Evolutionary conservation across 2,797 vertebrate genomes (phyloP).

Genomic region (Schizopygopsis pylzovi): DNA sequence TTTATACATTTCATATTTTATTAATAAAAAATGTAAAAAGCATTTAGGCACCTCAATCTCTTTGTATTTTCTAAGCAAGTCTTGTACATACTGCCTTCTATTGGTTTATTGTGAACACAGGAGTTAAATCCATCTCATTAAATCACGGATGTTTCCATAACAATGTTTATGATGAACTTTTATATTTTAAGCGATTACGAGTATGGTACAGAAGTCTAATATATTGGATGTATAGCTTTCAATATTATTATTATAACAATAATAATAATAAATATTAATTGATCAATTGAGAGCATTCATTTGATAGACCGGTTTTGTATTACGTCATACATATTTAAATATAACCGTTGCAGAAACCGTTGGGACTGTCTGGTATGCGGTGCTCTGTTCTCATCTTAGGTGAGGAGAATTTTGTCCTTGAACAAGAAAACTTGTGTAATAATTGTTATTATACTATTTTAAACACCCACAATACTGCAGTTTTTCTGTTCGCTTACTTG

Average conservation of each 20-base stretch:
- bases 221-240: neutral
- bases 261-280: neutral
- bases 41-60: neutral
- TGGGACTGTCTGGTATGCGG: neutral
- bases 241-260: neutral
- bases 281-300: neutral
- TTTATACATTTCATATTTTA: neutral
- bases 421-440: neutral
- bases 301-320: neutral
- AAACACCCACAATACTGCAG: neutral
- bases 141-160: neutral
- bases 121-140: neutral
- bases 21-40: too few species aligned
- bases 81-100: neutral
- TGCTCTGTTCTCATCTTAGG: neutral
- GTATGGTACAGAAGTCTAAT: neutral
- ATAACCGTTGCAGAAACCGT: neutral
- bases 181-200: neutral
- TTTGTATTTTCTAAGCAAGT: neutral
- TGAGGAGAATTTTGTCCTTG: neutral
- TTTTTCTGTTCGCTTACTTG: neutral
- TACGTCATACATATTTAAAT: slow-evolving; percentile 5
- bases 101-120: neutral
- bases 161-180: neutral
- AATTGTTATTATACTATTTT: neutral